Evolutionary conservation across 1,140 invertebrate genomes (phyloP), one percentile per base, ranked within the genome.

Genomic region (Drosophila suzukii): DNA sequence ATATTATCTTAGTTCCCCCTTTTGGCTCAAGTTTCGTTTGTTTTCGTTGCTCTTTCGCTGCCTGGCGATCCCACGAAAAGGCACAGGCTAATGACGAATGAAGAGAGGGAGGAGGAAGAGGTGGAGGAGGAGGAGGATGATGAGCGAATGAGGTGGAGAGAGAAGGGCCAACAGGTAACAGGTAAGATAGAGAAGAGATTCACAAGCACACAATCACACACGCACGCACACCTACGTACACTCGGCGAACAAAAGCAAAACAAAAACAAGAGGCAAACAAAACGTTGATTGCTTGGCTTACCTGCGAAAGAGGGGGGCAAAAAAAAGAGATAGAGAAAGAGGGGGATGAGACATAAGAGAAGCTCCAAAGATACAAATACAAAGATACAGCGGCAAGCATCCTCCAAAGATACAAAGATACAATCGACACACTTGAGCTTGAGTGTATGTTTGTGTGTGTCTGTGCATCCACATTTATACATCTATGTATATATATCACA

Each of bases 361-460:
- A 38, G 49, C 59, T 65, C 61, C 47, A 53, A 49, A 46, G 24
- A 47, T 47, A 47, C 46, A 7, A 17, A 78, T 56, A 71, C 66
- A 68, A 67, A 68, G 66, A 71, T 86, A 85, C 78, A 78, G 47
- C 13, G 49, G 36, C 43, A 71, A 81, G 81, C 75, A 86, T 85
- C 82, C 78, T 85, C 81, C 70, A 86, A 86, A 86, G 81, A 67
- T 58, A 71, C 68, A 72, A 67, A 71, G 68, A 72, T 86, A 86
- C 74, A 78, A 86, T 85, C 78, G 67, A 78, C 74, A 86, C 50
- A 53, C 50, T 75, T 75, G 71, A 75, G 59, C 63, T 27, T 72
- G 44, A 68, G 15, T 49, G 36, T 38, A 15, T 11, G 10, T 11
- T 32, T 72, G 51, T 73, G 39, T 72, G 53, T 32, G n/a, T 50